Percentiles rank a stretch among this genome's conserved stretches.
Evolutionary conservation across 2,888 invertebrate species (phyloP).

Genomic region (Eilema sororculum): DNA sequence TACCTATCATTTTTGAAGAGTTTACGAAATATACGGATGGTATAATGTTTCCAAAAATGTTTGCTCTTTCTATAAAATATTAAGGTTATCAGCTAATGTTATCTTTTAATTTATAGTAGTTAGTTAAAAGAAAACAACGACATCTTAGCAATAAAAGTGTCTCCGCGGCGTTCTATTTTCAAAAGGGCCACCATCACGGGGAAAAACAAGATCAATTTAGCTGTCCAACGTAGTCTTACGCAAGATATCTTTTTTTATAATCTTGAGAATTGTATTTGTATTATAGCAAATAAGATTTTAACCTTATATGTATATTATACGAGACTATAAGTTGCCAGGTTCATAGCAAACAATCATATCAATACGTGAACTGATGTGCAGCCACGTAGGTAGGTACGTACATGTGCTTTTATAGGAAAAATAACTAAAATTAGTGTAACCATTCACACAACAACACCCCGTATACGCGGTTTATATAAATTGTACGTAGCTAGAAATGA

Average conservation of each 20-base stretch:
- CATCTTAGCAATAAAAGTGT: constrained; percentile 21
- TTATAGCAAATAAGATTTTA: background rate
- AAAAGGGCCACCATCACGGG: background rate
- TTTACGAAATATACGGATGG: background rate
- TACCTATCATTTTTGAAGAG: constrained; percentile 4
- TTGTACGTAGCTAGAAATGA: too few relatives aligned
- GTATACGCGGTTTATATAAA: too few relatives aligned
- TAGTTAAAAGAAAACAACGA: constrained; percentile 20
- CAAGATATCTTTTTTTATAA: background rate
- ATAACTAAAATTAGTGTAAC: too few relatives aligned
- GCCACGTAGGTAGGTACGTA: too few relatives aligned
- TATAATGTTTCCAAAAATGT: constrained; percentile 20
- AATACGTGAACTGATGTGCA: too few relatives aligned
- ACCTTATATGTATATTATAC: background rate
- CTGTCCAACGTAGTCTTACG: background rate
- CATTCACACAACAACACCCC: too few relatives aligned
- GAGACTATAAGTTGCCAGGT: background rate
- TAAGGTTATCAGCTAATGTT: constrained; percentile 28
- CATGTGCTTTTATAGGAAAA: too few relatives aligned
- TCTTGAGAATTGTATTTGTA: background rate
- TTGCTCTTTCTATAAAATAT: constrained; percentile 25
- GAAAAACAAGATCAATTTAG: background rate
- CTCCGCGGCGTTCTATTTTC: constrained; percentile 3
- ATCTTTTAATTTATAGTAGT: constrained; percentile 29
- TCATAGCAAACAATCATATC: too few relatives aligned